Evolutionary conservation across 1,140 invertebrate species (phyloP), one percentile per base, ranked within the genome.

Genomic region (Heterodera schachtii): DNA sequence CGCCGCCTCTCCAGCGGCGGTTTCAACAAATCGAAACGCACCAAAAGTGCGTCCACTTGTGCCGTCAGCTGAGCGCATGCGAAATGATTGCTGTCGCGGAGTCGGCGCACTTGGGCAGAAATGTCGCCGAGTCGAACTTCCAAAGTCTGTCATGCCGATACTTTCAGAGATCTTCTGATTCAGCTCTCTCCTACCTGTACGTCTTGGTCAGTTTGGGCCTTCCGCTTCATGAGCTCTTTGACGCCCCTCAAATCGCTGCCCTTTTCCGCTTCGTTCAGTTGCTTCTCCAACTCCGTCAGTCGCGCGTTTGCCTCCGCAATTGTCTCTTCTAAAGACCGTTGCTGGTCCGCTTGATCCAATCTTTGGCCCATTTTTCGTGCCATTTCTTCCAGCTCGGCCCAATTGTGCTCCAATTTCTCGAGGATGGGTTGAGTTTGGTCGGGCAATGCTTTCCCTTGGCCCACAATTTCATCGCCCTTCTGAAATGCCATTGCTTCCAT

Each of bases 71-170:
- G 94, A 13, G 93, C 93, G 3, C 94, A 94, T 92, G 98, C 95
- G 90, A 97, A 98, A 91, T 98, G 96, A 31, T 95, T 95, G 82
- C 95, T 94, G 57, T 95, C 93, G 2, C 94, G 94, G 93, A 98
- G 94, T 89, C 96, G 94, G 82, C 94, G 93, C 16, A 95, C 96
- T 81, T 93, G 92, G n/a, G 92, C 92, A 0, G 93, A 93, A 19
- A 96, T 91, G 83, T 95, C 94, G 44, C 93, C 92, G 3, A 95
- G 92, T 85, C 94, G 94, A 75, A 93, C 92, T 83, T 94, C 93
- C 93, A 94, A 94, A 70, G 94, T 92, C 75, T 77, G 31, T 31
- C 31, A 31, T 31, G 31, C 31, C 31, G 31, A 31, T 31, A 0
- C 31, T 31, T 31, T 31, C 31, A 31, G 31, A 0, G 31, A 0